A percentile compares a stretch with the other conserved stretches of the same genome.
Evolutionary conservation across 2,113 vertebrate species (phyloP).

Genomic region (Hiodon tergisus): DNA sequence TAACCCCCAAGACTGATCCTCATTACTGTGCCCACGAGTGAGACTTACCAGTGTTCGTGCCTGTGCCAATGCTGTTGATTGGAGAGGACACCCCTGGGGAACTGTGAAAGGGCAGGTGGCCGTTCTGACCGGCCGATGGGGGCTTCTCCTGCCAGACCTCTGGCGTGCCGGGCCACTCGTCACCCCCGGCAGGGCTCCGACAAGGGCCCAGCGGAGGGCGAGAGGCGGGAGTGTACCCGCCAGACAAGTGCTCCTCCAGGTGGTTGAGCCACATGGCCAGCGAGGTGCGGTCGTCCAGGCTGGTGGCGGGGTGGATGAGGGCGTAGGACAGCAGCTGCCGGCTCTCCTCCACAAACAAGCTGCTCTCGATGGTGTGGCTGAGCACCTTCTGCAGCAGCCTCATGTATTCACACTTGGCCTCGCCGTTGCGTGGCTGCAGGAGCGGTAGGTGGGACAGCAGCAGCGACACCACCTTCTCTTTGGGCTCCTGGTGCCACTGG

Average conservation of each 20-base stretch:
- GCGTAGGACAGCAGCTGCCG: slow-evolving; percentile 90
- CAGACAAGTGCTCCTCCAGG: slow-evolving; percentile 82
- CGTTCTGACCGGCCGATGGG: slow-evolving; percentile 76
- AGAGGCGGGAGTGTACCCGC: slow-evolving; percentile 59
- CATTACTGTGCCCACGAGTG: too few relatives aligned
- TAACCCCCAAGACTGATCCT: too few relatives aligned
- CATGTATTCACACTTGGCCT: slow-evolving; percentile 95
- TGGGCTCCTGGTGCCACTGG: slow-evolving; percentile 89
- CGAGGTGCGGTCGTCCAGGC: slow-evolving; percentile 86
- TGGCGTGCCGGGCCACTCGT: slow-evolving; percentile 77
- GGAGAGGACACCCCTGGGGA: slow-evolving; percentile 71
- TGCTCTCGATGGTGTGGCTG: slow-evolving; percentile 90
- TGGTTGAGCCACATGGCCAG: slow-evolving; percentile 90
- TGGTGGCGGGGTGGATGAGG: slow-evolving; percentile 91
- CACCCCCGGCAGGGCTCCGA: slow-evolving; percentile 72
- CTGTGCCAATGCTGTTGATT: slow-evolving; percentile 69
- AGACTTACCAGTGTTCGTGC: slow-evolving; percentile 67
- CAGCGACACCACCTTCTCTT: slow-evolving; percentile 83
- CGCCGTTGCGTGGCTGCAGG: slow-evolving; percentile 84
- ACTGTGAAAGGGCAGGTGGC: slow-evolving; percentile 75
- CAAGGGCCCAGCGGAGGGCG: slow-evolving; percentile 64
- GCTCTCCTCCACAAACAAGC: slow-evolving; percentile 88
- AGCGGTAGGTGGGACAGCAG: slow-evolving; percentile 85
- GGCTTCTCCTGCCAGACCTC: slow-evolving; percentile 81
- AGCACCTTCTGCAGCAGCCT: slow-evolving; percentile 88